Conservation (phyloP, 2,888 invertebrate genomes). For the Candidula unifasciata region DNA sequence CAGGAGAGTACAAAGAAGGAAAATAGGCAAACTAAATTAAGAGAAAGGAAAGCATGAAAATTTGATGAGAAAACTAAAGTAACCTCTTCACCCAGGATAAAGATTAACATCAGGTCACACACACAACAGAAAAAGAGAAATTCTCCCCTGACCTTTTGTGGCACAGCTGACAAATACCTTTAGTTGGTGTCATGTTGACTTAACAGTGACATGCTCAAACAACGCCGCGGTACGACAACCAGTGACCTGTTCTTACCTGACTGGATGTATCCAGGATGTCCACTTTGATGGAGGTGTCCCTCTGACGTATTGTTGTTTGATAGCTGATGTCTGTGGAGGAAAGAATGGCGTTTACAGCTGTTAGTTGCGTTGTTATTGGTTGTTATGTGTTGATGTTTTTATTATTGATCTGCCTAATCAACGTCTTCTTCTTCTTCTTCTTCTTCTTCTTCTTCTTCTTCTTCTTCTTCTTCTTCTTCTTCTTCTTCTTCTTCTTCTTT, state of each 20-base stretch:
- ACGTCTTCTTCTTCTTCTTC: too few species aligned
- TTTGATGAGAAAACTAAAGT: too few species aligned
- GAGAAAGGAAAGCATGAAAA: not conserved
- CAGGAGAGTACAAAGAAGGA: too few species aligned
- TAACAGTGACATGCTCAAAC: not conserved
- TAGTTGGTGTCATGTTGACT: not conserved
- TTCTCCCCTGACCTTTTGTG: not conserved
- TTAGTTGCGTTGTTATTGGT: too few species aligned
- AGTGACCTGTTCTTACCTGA: constrained; percentile 37
- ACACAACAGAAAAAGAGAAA: too few species aligned
- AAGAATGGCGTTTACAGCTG: not conserved
- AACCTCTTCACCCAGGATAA: not conserved
- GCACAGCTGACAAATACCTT: not conserved
- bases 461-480: too few species aligned
- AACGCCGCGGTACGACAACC: not conserved
- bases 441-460: too few species aligned
- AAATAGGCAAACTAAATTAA: too few species aligned
- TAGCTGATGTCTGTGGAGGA: constrained; percentile 51
- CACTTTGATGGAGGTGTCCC: constrained; percentile 51
- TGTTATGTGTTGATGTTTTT: too few species aligned
- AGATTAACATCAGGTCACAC: not conserved
- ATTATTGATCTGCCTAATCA: too few species aligned
- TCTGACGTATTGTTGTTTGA: constrained; percentile 49
- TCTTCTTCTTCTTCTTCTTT: too few species aligned
- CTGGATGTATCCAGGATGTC: constrained; percentile 52